Base-by-base conservation (phyloP, 2,888 invertebrate genomes). In the Suillia variegata region DNA sequence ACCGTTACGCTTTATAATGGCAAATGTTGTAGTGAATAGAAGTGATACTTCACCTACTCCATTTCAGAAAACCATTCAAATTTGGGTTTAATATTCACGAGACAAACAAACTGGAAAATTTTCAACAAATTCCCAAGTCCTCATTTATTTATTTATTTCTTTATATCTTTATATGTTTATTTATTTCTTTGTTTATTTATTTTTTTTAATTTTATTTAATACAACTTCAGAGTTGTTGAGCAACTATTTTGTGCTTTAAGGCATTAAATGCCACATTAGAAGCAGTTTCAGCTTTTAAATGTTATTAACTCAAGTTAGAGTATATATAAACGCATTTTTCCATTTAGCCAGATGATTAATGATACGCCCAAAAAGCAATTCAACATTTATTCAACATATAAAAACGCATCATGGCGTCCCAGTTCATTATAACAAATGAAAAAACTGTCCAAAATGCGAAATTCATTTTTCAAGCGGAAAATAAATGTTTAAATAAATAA, bases 361-460 rank as follows among this genome's bases (percentile, higher is more conserved):
- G 45, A 13, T 6, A 4, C 45, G 2, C 5, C 45, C 45, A 45
- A 18, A 17, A 3, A 45, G 20, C 45, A 45, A 18, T 45, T 45
- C n/a, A 17, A 13, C 45, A 17, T 5, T 17, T 13, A 12, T 45
- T 20, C 45, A 45, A 5, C 4, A 18, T 45, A 45, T 45, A 20
- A 45, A 45, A 45, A 45, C 45, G 20, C 20, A 45, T 18, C n/a
- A 4, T n/a, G 13, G 4, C 6, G 6, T 17, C 45, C 45, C 54
- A 62, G 54, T 54, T 48, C 60, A 52, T 52, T 54, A 59, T 62
- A 62, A 64, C 59, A 59, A 64, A 64, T 64, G 62, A 54, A 48
- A 45, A 55, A 42, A 56, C 56, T 50, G 57, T 53, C 56, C 38
- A 54, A 50, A 20, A 48, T 45, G 50, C 42, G 56, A 57, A 53